Evolutionary conservation across 1,140 invertebrate species (phyloP), one percentile per base, ranked within the genome.

Genomic region (Lasaia peninsularis): DNA sequence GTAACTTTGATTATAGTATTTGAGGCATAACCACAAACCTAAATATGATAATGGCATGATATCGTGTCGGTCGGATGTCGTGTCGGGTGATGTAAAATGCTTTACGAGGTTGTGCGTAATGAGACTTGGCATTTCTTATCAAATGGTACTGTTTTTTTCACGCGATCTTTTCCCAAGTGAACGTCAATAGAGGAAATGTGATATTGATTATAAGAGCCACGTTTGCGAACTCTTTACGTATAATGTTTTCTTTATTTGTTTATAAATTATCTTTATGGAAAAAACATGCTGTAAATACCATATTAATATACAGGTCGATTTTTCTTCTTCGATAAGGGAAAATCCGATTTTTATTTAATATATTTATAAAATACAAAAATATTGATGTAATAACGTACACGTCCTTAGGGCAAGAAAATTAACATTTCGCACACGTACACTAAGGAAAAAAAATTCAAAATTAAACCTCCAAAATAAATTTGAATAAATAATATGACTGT

Each of bases 161-260:
- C 37, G 18, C 37, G 37, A 44, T 44, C 37, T 44, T 44, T 18
- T 44, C 16, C 18, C 11, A 44, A 44, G 18, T 44, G 16, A 44
- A 18, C 16, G 37, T 18, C 37, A 44, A 44, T 44, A 44, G 16
- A 44, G 37, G 37, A 44, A 44, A 44, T 44, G 16, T 44, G 16
- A 44, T 14, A 20, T 44, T 18, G 37, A 44, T 16, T 20, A 14
- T 3, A 44, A 44, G 16, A 16, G 37, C 37, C 2, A 18, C 37
- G 37, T 44, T 44, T 20, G 18, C 8, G 37, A 44, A 44, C 12
- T 18, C 8, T 44, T 44, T 20, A 44, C 1, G 14, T 18, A 44
- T 8, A 16, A 20, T 44, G 37, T 14, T 18, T 44, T 16, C 11
- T 44, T 44, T 44, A 9, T 40, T 40, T 28, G 37, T 16, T 40